Evolutionary conservation across 2,888 invertebrate genomes (phyloP).

Genomic region (Cartodere bifasciata): DNA sequence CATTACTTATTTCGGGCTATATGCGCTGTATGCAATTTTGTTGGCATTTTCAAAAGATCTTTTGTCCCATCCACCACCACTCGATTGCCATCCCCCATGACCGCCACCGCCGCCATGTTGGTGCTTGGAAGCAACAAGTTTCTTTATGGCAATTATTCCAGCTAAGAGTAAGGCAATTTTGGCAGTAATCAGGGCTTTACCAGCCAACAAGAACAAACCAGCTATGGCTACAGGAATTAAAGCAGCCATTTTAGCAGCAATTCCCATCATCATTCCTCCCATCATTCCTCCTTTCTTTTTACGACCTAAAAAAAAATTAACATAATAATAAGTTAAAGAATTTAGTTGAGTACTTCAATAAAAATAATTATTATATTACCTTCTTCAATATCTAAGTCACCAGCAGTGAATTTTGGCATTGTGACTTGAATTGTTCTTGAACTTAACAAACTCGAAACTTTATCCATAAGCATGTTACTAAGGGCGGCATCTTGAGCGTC

Average conservation of each 20-base stretch:
- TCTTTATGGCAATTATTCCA: constrained; percentile 72
- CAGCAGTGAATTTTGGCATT: constrained; percentile 56
- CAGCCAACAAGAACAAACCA: constrained; percentile 67
- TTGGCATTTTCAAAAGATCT: constrained; percentile 45
- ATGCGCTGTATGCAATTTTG: constrained; percentile 56
- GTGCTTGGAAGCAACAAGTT: constrained; percentile 57
- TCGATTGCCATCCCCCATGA: constrained; percentile 35
- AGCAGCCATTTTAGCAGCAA: constrained; percentile 72
- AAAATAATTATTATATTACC: constrained; percentile 37
- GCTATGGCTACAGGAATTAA: constrained; percentile 70
- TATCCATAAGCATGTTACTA: constrained; percentile 56
- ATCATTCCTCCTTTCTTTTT: constrained; percentile 80
- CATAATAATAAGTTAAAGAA: constrained; percentile 4
- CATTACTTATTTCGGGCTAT: constrained; percentile 34
- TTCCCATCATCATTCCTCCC: constrained; percentile 84
- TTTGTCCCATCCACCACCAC: constrained; percentile 53
- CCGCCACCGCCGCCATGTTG: constrained; percentile 39
- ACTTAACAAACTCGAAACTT: constrained; percentile 56
- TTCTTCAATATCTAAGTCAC: constrained; percentile 62
- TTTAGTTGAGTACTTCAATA: too few species aligned
- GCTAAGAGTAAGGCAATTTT: constrained; percentile 71
- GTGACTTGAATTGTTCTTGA: constrained; percentile 65
- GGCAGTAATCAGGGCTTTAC: constrained; percentile 70
- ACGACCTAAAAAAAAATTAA: constrained; percentile 17
- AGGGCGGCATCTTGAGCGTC: constrained; percentile 55